Evolutionary conservation across 1,140 invertebrate genomes (phyloP).

Genomic region (Asobara japonica): DNA sequence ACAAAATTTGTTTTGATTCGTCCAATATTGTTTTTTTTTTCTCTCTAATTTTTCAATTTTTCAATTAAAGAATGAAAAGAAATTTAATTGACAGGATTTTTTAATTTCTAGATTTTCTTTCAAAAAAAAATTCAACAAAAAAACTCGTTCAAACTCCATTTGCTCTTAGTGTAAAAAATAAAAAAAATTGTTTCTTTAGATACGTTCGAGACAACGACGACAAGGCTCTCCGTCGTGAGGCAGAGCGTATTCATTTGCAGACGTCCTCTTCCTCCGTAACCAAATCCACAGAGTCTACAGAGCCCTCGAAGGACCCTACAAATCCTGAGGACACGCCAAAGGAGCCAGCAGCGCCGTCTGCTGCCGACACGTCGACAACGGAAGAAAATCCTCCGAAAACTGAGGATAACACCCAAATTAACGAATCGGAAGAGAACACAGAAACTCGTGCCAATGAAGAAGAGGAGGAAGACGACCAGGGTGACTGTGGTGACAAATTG

Average conservation of each 20-base stretch:
- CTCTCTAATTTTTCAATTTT: too few species aligned
- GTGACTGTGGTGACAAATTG: slow-evolving; percentile 71
- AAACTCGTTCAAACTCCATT: too few species aligned
- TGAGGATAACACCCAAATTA: slow-evolving; percentile 23
- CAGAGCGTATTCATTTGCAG: slow-evolving; percentile 73
- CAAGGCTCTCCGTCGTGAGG: slow-evolving; percentile 73
- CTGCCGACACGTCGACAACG: neutral
- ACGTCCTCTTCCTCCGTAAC: slow-evolving; percentile 45
- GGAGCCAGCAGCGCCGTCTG: neutral
- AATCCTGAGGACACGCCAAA: neutral
- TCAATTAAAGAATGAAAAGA: too few species aligned
- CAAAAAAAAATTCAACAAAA: too few species aligned
- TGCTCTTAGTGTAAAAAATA: too few species aligned
- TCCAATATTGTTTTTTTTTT: too few species aligned
- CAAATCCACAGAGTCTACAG: neutral
- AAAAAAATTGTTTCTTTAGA: slow-evolving; percentile 37
- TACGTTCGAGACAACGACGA: slow-evolving; percentile 80
- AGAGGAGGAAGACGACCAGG: slow-evolving; percentile 68
- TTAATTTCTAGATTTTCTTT: too few species aligned
- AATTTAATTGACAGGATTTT: too few species aligned
- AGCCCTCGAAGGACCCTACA: neutral
- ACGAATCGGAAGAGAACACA: slow-evolving; percentile 30
- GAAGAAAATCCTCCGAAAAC: slow-evolving; percentile 24
- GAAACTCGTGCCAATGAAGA: slow-evolving; percentile 60
- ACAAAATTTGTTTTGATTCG: too few species aligned